These are phyloP conservation scores for Tenodera sinensis DNA, from an alignment of 2,888 invertebrate genomes.

Conservation along the genomic window DNA sequence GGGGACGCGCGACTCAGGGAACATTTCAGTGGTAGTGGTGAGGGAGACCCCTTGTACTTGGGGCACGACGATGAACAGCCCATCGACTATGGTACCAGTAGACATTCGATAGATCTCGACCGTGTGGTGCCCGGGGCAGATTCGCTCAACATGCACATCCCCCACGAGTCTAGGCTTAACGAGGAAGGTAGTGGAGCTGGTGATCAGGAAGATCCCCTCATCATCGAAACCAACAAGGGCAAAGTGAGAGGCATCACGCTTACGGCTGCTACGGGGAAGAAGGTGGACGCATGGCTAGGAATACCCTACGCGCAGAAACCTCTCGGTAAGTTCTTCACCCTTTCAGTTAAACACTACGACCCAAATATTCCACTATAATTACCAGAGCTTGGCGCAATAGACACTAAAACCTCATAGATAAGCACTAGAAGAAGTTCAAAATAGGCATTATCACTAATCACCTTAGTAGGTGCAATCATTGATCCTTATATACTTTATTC, in stretches of 20 bases:
- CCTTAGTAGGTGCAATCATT: too few relatives aligned
- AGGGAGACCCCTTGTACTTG: not conserved
- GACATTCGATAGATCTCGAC: conserved; percentile 10
- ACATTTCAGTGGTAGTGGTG: not conserved
- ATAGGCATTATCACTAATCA: too few relatives aligned
- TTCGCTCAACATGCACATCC: not conserved
- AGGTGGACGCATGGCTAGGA: conserved; percentile 79
- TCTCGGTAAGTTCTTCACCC: conserved; percentile 45
- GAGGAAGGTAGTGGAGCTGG: not conserved
- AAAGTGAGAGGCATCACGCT: conserved; percentile 69
- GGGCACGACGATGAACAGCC: not conserved
- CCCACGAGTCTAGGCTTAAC: conserved; percentile 1
- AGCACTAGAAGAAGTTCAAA: too few relatives aligned
- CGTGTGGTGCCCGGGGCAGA: not conserved
- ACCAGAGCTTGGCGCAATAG: too few relatives aligned
- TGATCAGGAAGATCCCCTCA: conserved; percentile 60
- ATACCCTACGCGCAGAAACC: conserved; percentile 82
- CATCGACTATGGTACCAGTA: conserved; percentile 1
- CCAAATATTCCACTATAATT: too few relatives aligned
- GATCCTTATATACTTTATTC: too few relatives aligned
- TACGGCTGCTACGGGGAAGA: conserved; percentile 70
- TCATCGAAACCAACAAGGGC: conserved; percentile 76
- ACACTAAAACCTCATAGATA: too few relatives aligned
- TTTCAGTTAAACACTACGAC: too few relatives aligned
- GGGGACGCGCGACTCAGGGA: not conserved